phyloP scores from a whole-genome alignment of 2,888 invertebrate species.

The Agonopterix alstromeriana region DNA sequence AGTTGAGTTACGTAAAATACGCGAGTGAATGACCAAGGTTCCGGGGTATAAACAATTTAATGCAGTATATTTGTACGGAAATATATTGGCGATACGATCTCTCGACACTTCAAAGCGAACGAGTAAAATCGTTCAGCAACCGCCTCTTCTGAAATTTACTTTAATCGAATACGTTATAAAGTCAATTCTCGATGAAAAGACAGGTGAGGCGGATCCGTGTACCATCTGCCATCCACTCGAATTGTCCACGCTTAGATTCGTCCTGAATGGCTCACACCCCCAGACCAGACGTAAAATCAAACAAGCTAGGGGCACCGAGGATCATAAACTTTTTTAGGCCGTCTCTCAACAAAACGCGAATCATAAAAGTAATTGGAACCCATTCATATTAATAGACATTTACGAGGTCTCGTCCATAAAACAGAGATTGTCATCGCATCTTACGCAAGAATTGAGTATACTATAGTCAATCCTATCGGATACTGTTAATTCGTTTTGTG shows the following conservation, averaged over 20 bases:
- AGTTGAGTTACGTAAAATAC: no score
- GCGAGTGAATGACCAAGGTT: no score
- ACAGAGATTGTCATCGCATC: constrained; percentile 71
- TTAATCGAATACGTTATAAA: no score
- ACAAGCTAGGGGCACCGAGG: constrained; percentile 51
- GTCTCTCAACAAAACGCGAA: constrained; percentile 70
- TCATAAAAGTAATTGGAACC: constrained; percentile 76
- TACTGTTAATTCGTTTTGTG: constrained; percentile 58
- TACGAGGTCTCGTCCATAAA: constrained; percentile 71
- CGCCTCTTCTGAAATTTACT: no score
- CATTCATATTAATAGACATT: constrained; percentile 78
- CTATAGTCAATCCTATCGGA: constrained; percentile 43
- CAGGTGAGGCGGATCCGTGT: constrained; percentile 43
- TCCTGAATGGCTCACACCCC: constrained; percentile 40
- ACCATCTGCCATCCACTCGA: constrained; percentile 48
- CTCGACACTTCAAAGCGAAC: constrained; percentile 30
- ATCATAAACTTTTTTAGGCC: constrained; percentile 72
- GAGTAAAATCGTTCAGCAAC: constrained; percentile 29
- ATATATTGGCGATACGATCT: constrained; percentile 37
- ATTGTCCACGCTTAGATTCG: constrained; percentile 43
- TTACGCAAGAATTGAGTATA: constrained; percentile 39
- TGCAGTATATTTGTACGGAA: constrained; percentile 34
- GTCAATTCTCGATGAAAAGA: not conserved
- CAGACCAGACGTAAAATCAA: constrained; percentile 50
- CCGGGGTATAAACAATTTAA: constrained; percentile 22